Base-by-base conservation (phyloP, 2,888 invertebrate species). In the Heterodera filipjevi region DNA sequence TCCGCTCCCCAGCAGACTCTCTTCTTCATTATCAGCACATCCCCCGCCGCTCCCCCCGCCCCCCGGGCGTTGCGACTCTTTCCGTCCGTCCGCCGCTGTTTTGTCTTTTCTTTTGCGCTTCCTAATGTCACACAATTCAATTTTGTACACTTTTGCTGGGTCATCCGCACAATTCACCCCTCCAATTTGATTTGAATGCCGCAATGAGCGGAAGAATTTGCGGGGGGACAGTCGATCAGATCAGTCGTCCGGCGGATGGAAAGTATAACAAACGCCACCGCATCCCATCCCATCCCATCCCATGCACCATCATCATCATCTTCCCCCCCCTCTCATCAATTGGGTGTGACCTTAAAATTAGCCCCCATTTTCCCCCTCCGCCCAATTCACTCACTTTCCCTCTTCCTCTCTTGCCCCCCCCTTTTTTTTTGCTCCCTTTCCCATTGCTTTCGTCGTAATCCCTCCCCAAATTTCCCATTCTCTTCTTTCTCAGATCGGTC, bases 271-370 rank as follows among this genome's bases (percentile, higher is more conserved):
- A 16, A 49, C 19, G 16, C 3, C 16, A 3, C 49, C 49, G 49
- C 59, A 12, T 10, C 6, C n/a, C n/a, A n/a, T n/a, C n/a, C 27
- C 22, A 19, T 27, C 10, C 27, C 59, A 59, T n/a, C 59, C 59
- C 27, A n/a, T 8, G 59, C n/a, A 12, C 49, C 49, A 19, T 16
- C 49, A 14, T 14, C 49, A 14, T 3, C 49, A 49, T 14, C 49
- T 16, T 49, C 49, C 10, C 16, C 49, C 10, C 12, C 49, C 49
- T 8, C 8, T 22, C 27, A 27, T 22, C 27, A 27, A 68, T 14
- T 30, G 68, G 27, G 35, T 35, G 68, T 68, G 33, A 35, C 71
- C 71, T 71, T 44, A 39, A 71, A 39, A 71, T 71, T 71, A 46
- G 39, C 71, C 71, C 30, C 30, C 71, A 46, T 71, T 71, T 46